phyloP scores from a whole-genome alignment of 2,888 invertebrate genomes.

The Seira ritae region DNA sequence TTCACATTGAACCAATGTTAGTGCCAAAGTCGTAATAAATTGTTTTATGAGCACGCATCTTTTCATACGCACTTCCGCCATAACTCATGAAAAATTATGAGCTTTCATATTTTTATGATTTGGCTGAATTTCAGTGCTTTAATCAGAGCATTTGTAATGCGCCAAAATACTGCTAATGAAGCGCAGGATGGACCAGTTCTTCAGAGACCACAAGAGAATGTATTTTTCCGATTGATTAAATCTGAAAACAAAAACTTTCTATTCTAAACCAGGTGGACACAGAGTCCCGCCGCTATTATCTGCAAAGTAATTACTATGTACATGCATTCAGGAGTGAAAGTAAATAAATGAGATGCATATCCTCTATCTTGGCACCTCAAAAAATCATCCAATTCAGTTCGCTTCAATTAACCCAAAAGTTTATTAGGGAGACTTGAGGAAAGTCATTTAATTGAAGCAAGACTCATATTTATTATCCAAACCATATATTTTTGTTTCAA shows the following conservation, averaged over 20 bases:
- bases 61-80: conserved; percentile 15
- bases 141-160: conserved; percentile 14
- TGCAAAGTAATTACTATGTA: too few species aligned
- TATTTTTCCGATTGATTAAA: neutral
- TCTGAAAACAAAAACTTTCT: neutral
- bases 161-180: neutral
- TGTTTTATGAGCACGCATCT: conserved; percentile 2
- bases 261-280: neutral
- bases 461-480: too few species aligned
- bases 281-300: neutral
- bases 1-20: neutral
- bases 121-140: conserved; percentile 14
- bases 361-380: neutral
- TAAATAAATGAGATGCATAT: neutral
- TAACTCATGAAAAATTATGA: neutral
- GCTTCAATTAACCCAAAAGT: neutral
- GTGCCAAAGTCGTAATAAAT: conserved; percentile 9
- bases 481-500: neutral
- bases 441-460: neutral
- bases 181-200: neutral
- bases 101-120: neutral
- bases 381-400: conserved; percentile 8
- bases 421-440: neutral
- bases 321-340: neutral
- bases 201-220: neutral